Conservation (phyloP, 2,797 vertebrate species). For the Anabas testudineus region DNA sequence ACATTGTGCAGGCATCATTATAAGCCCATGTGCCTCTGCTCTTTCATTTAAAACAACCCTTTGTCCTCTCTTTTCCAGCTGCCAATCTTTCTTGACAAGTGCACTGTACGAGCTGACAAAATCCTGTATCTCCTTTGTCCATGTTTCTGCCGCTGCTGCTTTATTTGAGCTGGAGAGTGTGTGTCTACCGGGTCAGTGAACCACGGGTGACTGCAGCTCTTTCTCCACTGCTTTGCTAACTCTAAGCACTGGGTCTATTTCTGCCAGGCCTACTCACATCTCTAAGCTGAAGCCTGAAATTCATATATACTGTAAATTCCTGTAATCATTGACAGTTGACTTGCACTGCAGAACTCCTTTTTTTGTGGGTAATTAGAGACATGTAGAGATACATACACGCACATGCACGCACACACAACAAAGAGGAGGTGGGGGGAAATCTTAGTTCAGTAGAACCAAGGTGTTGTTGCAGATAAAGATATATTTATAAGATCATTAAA, state of each 20-base stretch:
- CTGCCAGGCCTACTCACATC: constrained; percentile 2
- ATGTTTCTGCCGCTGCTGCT: not conserved
- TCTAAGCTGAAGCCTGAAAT: not conserved
- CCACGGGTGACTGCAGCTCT: not conserved
- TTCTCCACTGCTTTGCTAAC: not conserved
- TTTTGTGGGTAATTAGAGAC: not conserved
- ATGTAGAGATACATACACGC: not conserved
- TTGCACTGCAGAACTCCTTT: not conserved
- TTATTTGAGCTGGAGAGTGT: not conserved
- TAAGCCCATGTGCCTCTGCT: not conserved
- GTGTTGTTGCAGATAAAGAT: not conserved
- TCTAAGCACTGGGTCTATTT: not conserved
- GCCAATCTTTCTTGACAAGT: not conserved
- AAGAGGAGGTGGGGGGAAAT: not conserved
- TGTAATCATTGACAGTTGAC: not conserved
- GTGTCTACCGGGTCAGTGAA: not conserved
- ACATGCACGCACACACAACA: not conserved
- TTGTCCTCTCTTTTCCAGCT: not conserved
- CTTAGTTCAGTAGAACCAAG: not conserved
- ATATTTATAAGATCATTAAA: not conserved
- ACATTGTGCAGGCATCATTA: too few relatives aligned
- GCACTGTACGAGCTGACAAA: not conserved
- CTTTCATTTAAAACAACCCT: not conserved
- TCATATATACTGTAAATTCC: not conserved
- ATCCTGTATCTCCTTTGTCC: not conserved